phyloP scores from a whole-genome alignment of 2,113 vertebrate genomes.

The Miniopterus natalensis region DNA sequence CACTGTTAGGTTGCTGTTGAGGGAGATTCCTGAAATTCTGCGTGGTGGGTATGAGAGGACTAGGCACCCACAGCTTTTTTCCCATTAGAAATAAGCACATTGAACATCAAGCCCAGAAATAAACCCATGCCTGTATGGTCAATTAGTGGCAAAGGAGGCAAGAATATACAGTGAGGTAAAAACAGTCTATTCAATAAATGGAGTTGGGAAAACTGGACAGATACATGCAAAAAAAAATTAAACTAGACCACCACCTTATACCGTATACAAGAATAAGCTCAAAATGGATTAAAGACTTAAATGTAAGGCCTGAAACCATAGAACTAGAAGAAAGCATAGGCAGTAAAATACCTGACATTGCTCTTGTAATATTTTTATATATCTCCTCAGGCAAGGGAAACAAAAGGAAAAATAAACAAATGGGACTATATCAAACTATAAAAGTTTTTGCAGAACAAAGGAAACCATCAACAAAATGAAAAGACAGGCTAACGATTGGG shows the following conservation, averaged over 20 bases:
- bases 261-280: not conserved
- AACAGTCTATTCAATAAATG: not conserved
- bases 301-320: not conserved
- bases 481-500: not conserved
- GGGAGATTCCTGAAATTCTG: not conserved
- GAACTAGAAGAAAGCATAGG: not conserved
- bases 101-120: not conserved
- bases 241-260: not conserved
- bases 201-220: not conserved
- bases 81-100: not conserved
- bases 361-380: not conserved
- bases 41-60: not conserved
- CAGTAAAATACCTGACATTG: not conserved
- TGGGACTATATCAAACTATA: not conserved
- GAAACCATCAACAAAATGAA: not conserved
- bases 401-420: not conserved
- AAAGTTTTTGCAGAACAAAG: not conserved
- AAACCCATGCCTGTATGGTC: not conserved
- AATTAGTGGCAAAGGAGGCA: not conserved
- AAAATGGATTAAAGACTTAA: not conserved
- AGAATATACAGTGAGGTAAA: not conserved
- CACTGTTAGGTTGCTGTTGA: not conserved
- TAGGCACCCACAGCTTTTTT: not conserved
- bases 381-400: not conserved
- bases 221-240: not conserved